These are phyloP conservation scores for Encarsia formosa DNA, from an alignment of 2,888 invertebrate genomes.

Conservation along the genomic window DNA sequence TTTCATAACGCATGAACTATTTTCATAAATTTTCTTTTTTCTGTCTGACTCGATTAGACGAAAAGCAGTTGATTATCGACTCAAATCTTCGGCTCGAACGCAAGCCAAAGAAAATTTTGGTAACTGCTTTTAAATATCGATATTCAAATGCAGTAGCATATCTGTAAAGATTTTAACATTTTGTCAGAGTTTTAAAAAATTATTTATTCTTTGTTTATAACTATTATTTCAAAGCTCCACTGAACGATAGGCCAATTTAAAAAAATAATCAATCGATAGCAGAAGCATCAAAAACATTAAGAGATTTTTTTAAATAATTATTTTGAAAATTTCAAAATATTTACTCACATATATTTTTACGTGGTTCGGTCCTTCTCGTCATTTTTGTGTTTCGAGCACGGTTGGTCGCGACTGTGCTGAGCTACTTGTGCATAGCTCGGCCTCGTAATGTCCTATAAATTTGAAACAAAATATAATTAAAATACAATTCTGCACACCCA, in stretches of 20 bases:
- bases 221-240: slow-evolving; percentile 2
- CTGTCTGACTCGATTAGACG: slow-evolving; percentile 23
- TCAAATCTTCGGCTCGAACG: slow-evolving; percentile 25
- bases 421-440: slow-evolving; percentile 52
- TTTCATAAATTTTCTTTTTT: slow-evolving; percentile 31
- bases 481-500: too few species aligned
- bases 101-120: slow-evolving; percentile 38
- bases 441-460: slow-evolving; percentile 46
- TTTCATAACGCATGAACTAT: slow-evolving; percentile 21
- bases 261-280: slow-evolving; percentile 4
- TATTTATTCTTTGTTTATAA: slow-evolving; percentile 1
- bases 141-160: slow-evolving; percentile 43
- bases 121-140: slow-evolving; percentile 43
- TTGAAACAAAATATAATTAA: too few species aligned
- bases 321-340: slow-evolving; percentile 6
- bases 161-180: slow-evolving; percentile 33
- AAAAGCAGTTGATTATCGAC: slow-evolving; percentile 40
- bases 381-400: slow-evolving; percentile 50
- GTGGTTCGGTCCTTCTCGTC: slow-evolving; percentile 48
- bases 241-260: slow-evolving; percentile 1
- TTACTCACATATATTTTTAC: slow-evolving; percentile 44
- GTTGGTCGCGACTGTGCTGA: slow-evolving; percentile 49
- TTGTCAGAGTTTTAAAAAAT: background rate
- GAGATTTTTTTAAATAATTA: background rate
- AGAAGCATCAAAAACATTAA: background rate